Base-by-base conservation (phyloP, 2,113 vertebrate species). In the Callorhinus ursinus region DNA sequence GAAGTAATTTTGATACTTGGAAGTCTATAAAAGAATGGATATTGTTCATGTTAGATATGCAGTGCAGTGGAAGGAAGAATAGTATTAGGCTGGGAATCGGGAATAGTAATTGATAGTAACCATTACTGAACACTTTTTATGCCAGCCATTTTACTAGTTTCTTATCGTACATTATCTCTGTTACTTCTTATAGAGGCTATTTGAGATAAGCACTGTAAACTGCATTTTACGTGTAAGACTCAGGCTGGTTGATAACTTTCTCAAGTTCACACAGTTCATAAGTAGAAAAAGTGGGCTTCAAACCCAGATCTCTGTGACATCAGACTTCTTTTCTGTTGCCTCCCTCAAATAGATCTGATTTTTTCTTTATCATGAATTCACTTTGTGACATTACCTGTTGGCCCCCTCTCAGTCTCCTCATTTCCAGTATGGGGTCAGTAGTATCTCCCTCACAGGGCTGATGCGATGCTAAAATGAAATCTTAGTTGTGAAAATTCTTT, bases 1-100 rank as follows among this genome's bases (percentile, higher is more conserved):
- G 16, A 81, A 93, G 11, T 80, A 51, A 33, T 71, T 96, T 92
- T 90, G 80, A 57, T 87, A 74, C 28, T 71, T 83, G 36, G 93
- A 88, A 88, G 7, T 72, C 28, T 79, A 1, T 63, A 42, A 59
- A 93, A 69, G 49, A 92, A 4, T 93, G n/a, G 13, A 31, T 81
- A 46, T 86, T 83, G 4, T 88, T 88, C 67, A 33, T 14, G 42
- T 92, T 69, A 31, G 69, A 71, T 95, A 57, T 91, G 6, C 55
- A 39, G 21, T 69, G 8, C 36, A 39, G 24, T 39, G 10, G 39
- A 21, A 11, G 1, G 26, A 19, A 86, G 7, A 72, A 31, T 65
- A 61, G 49, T 21, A 12, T 42, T 82, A 31, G 53, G 9, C 86
- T 88, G 4, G 74, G 33, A 82, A 46, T 80, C 8, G 42, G 19